phyloP scores from a whole-genome alignment of 1,140 invertebrate species.

The Pinna nobilis region DNA sequence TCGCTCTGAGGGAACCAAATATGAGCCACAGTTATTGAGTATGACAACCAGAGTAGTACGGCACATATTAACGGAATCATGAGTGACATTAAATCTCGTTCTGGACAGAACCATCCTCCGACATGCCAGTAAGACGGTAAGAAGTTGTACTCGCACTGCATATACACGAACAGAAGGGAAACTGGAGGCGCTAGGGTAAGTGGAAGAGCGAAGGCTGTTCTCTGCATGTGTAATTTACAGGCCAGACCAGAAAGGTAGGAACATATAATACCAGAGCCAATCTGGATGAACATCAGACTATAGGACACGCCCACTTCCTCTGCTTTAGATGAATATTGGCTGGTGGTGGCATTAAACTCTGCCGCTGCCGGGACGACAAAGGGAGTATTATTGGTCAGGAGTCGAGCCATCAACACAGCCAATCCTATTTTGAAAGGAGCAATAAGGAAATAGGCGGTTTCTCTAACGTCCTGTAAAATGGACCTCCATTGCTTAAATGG shows the following conservation, averaged over 20 bases:
- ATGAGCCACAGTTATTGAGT: conserved; percentile 96
- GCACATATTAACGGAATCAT: conserved; percentile 73
- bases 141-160: conserved; percentile 62
- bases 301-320: conserved; percentile 46
- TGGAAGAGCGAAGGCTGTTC: conserved; percentile 65
- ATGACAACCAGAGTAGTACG: conserved; percentile 89
- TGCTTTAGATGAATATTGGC: conserved; percentile 39
- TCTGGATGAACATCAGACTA: conserved; percentile 65
- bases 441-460: conserved; percentile 62
- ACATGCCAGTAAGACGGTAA: conserved; percentile 59
- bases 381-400: conserved; percentile 45
- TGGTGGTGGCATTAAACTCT: conserved; percentile 33
- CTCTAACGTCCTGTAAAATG: conserved; percentile 57
- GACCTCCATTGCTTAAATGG: conserved; percentile 60
- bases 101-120: conserved; percentile 60
- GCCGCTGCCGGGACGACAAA: conserved; percentile 46
- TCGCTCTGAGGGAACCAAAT: conserved; percentile 99
- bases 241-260: conserved; percentile 68
- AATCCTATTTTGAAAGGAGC: conserved; percentile 66
- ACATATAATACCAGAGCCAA: conserved; percentile 62
- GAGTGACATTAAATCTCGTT: conserved; percentile 33
- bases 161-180: conserved; percentile 55
- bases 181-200: conserved; percentile 63
- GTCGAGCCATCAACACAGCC: conserved; percentile 48
- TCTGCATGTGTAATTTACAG: conserved; percentile 72